Evolutionary conservation across 2,113 vertebrate genomes (phyloP).

Genomic region (Naja naja): DNA sequence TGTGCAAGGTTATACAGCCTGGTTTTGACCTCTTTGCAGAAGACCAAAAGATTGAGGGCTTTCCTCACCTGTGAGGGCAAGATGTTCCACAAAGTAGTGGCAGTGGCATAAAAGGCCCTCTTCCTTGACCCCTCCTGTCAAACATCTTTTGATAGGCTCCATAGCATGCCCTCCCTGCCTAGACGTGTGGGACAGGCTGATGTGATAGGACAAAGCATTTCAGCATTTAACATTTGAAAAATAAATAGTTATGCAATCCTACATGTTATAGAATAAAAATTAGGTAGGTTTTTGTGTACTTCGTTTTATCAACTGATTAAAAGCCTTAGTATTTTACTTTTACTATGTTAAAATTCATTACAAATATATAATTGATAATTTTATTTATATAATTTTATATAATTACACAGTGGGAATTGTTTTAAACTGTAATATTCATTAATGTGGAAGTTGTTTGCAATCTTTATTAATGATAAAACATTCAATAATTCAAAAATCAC

Average conservation of each 20-base stretch:
- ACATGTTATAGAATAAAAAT: neutral
- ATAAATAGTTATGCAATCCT: neutral
- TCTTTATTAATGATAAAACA: neutral
- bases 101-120: too few relatives aligned
- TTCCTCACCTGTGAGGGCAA: neutral
- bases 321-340: neutral
- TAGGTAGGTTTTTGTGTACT: neutral
- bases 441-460: neutral
- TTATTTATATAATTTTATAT: neutral
- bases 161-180: neutral
- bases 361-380: neutral
- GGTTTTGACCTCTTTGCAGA: neutral
- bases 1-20: neutral
- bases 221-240: neutral
- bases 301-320: neutral
- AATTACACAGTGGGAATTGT: neutral
- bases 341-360: neutral
- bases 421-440: neutral
- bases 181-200: neutral
- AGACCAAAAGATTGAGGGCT: neutral
- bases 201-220: neutral
- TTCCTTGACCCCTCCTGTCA: neutral
- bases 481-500: neutral
- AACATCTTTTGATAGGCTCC: neutral
- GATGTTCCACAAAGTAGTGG: too few relatives aligned